phyloP scores from a whole-genome alignment of 1,140 invertebrate species.

The Platyscapa corneri region DNA sequence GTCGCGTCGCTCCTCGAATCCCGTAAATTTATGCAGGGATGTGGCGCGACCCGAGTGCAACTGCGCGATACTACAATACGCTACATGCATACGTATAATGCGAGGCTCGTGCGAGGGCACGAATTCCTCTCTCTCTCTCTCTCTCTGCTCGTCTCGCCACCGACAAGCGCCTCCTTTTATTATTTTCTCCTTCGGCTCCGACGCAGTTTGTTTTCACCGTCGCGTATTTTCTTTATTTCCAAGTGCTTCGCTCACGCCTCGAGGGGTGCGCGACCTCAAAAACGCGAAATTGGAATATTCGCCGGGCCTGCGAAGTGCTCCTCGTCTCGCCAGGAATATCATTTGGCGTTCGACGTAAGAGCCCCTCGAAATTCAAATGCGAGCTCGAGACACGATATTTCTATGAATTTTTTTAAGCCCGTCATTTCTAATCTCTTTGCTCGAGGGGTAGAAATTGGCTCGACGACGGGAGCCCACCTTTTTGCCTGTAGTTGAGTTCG shows the following conservation, averaged over 20 bases:
- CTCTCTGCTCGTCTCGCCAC: neutral
- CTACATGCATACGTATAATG: constrained; percentile 1
- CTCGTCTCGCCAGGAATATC: neutral
- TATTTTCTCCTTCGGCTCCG: neutral
- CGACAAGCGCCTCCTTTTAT: neutral
- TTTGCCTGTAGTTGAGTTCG: neutral
- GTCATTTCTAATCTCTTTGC: neutral
- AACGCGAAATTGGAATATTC: constrained; percentile 44
- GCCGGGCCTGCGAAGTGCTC: neutral
- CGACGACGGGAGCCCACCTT: too few species aligned
- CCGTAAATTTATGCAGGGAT: constrained; percentile 61
- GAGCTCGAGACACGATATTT: neutral
- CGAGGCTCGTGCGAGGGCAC: constrained; percentile 41
- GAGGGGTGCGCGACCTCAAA: neutral
- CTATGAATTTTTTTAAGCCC: neutral
- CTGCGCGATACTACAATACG: constrained; percentile 1
- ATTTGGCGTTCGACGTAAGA: neutral
- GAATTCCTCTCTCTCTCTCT: neutral
- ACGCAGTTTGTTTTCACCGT: neutral
- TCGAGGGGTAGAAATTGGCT: neutral
- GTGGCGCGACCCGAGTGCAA: constrained; percentile 34
- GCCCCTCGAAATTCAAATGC: constrained; percentile 26
- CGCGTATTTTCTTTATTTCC: neutral
- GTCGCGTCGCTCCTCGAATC: constrained; percentile 25
- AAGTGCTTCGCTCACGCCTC: neutral